Evolutionary conservation across 2,888 invertebrate species (phyloP).

Genomic region (Lissocephala sabroskyi): DNA sequence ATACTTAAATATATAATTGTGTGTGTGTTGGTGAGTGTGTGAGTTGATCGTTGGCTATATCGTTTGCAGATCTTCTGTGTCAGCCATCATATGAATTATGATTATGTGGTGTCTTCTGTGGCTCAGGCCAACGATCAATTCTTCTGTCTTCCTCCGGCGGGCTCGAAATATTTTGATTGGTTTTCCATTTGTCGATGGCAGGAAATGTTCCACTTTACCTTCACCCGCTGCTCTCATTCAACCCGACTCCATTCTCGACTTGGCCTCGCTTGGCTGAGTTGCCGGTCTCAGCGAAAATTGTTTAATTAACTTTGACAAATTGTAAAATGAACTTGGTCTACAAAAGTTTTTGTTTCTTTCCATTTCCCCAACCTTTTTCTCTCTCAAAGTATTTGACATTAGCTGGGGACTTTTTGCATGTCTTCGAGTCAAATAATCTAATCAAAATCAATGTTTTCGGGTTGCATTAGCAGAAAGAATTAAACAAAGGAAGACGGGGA

Average conservation of each 20-base stretch:
- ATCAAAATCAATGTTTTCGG: slow-evolving; percentile 10
- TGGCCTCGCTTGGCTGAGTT: background rate
- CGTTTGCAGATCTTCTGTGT: slow-evolving; percentile 41
- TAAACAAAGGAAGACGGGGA: no score
- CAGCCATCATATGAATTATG: slow-evolving; percentile 49
- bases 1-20: slow-evolving; percentile 26
- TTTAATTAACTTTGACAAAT: slow-evolving; percentile 37
- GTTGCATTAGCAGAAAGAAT: no score
- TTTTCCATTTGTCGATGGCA: slow-evolving; percentile 33
- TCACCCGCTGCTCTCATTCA: background rate
- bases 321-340: slow-evolving; percentile 18
- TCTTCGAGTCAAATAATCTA: slow-evolving; percentile 12
- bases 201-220: slow-evolving; percentile 20
- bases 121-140: slow-evolving; percentile 17
- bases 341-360: no score
- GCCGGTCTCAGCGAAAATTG: background rate
- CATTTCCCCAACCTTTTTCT: background rate
- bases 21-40: background rate
- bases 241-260: no score
- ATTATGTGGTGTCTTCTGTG: slow-evolving; percentile 37
- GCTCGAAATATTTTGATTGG: slow-evolving; percentile 26
- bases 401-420: background rate
- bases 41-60: slow-evolving; percentile 16
- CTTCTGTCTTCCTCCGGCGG: background rate
- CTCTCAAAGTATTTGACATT: background rate